Conservation (phyloP, 2,797 vertebrate genomes). For the Pangasius macronema region DNA sequence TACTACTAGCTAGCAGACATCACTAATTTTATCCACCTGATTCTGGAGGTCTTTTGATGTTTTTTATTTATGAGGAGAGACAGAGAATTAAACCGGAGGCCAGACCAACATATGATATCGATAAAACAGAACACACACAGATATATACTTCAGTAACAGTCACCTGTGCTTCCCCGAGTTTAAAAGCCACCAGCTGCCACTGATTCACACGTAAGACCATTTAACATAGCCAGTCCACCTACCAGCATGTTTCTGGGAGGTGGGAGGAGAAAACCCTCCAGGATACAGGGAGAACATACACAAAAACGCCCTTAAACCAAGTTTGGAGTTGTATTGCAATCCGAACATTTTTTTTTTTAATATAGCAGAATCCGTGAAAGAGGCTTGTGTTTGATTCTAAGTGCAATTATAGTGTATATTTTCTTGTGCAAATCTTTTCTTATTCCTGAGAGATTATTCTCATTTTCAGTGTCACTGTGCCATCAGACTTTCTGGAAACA, state of each 20-base stretch:
- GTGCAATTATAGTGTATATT: neutral
- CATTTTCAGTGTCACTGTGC: neutral
- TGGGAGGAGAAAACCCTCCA: neutral
- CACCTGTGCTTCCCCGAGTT: neutral
- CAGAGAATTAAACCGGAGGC: neutral
- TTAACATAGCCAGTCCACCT: neutral
- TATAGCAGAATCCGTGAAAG: neutral
- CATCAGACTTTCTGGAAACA: neutral
- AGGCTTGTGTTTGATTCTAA: neutral
- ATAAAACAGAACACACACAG: neutral
- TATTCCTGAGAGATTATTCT: neutral
- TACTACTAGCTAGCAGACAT: neutral
- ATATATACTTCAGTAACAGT: neutral
- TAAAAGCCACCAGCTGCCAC: neutral
- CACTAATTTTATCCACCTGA: neutral
- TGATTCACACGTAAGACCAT: neutral
- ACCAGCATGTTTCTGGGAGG: neutral
- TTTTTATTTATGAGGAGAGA: neutral
- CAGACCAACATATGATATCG: neutral
- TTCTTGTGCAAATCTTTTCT: neutral
- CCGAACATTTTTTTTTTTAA: neutral
- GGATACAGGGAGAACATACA: neutral
- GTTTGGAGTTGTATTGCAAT: neutral
- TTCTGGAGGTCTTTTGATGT: neutral
- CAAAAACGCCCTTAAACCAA: neutral